Evolutionary conservation across 2,797 vertebrate species (phyloP), one percentile per base, ranked within the genome.

Genomic region (Pteropus rufus): DNA sequence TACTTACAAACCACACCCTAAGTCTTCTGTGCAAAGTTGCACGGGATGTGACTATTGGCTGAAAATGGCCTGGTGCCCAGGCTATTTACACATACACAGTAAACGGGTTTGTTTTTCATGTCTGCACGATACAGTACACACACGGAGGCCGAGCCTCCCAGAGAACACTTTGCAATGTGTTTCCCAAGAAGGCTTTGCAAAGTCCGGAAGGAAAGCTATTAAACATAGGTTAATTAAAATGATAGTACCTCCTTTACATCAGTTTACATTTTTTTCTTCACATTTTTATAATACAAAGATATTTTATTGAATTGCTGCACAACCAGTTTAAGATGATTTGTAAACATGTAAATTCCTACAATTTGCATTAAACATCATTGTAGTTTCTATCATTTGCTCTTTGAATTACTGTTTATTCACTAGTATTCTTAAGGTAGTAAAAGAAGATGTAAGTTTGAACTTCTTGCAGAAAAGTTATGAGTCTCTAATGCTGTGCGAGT

Each of bases 1-100:
- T 98, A 99, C 98, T 97, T 99, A 99, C 98, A 98, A 98, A 98
- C 92, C 97, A 98, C 95, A 98, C 97, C 98, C 98, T 84, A 84
- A 98, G 97, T 98, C 97, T 98, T 98, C 96, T 97, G 98, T 98
- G 98, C 97, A 97, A 96, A 98, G 97, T 79, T 97, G 97, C 98
- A 98, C 97, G 95, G 97, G 97, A 98, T 98, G 98, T 89, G 98
- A 98, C 94, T 81, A 18, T 73, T 89, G 98, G 98, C 98, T 98
- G 98, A 96, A 97, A 97, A 97, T 73, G 97, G 96, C 98, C 98
- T 98, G 95, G 93, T 97, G 93, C 76, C 76, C 97, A 97, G 81
- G 96, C 98, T 98, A 98, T 98, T 98, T 98, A 98, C 97, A 98
- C 86, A 94, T 49, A 98, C 97, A 98, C 96, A 98, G 98, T 98